Evolutionary conservation across 2,888 invertebrate genomes (phyloP), one percentile per base, ranked within the genome.

Genomic region (Rhagium mordax): DNA sequence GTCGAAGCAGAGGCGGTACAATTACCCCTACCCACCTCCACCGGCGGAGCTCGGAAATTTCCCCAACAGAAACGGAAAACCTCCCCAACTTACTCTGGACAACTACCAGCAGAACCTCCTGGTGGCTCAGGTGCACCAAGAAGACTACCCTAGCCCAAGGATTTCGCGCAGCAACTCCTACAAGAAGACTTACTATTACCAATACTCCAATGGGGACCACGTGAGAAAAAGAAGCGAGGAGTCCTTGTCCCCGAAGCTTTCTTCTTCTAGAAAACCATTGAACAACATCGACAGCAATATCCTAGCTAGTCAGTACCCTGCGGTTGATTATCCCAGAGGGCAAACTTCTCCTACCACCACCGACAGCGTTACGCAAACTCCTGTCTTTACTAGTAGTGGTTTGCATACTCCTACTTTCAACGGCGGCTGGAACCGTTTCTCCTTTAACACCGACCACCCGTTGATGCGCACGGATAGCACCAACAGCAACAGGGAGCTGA

Each of bases 391-490:
- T n/a, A 49, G n/a, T 7, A 41, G 24, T 10, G 51, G 64, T 16
- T 20, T 64, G 6, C 64, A 64, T 13, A 51, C n/a, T 15, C 64
- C 51, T 20, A 13, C 27, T 4, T 51, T 47, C 51, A 51, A 53
- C n/a, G 51, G 51, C 0, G 33, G 65, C 3, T 33, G 7, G 16
- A 27, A 53, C n/a, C 27, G 33, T 0, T 65, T 65, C 8, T 65
- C 65, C 16, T 67, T 57, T 20, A 55, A 41, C 10, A 15, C 21
- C 13, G 24, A 15, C 33, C 18, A 47, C 16, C 51, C 69, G 16
- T 18, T 70, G n/a, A 75, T 77, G 1, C 74, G 80, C 47, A 79
- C 78, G 5, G 83, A 83, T 13, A 83, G 83, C 71, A 71, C 81
- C 1, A 76, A 70, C n/a, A 82, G 80, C 6, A 83, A 82, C 47